These are phyloP conservation scores for Rhynchonycteris naso DNA, from an alignment of 2,797 vertebrate genomes.

Conservation along the genomic window DNA sequence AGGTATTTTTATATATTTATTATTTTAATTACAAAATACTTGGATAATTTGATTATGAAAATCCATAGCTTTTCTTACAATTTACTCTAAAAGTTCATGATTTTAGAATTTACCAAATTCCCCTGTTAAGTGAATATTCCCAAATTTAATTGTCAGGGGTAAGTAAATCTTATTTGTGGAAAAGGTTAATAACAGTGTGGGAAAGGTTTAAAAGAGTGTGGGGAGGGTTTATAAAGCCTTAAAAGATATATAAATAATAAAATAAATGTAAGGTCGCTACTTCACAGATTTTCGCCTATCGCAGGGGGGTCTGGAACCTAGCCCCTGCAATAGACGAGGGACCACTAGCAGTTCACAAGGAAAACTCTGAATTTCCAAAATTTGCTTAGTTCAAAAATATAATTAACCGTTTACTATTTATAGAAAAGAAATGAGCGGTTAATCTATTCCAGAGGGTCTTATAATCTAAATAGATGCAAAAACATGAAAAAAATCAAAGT, in stretches of 20 bases:
- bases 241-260: no score
- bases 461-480: background rate
- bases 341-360: background rate
- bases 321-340: no score
- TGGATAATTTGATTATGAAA: background rate
- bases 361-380: background rate
- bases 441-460: background rate
- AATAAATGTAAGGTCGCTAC: no score
- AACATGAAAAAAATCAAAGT: background rate
- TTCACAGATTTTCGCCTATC: no score
- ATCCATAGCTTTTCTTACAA: background rate
- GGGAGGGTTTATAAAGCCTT: no score
- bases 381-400: background rate
- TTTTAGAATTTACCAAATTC: slow-evolving; percentile 31
- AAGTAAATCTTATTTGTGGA: background rate
- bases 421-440: background rate
- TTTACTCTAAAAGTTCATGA: background rate
- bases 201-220: no score
- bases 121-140: background rate
- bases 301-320: no score
- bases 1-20: no score
- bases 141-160: background rate
- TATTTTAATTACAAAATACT: background rate
- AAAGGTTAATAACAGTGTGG: no score
- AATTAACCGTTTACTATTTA: background rate